Percentiles rank a stretch among this genome's conserved stretches.
phyloP scores from a whole-genome alignment of 2,113 vertebrate species.

The Sander vitreus region DNA sequence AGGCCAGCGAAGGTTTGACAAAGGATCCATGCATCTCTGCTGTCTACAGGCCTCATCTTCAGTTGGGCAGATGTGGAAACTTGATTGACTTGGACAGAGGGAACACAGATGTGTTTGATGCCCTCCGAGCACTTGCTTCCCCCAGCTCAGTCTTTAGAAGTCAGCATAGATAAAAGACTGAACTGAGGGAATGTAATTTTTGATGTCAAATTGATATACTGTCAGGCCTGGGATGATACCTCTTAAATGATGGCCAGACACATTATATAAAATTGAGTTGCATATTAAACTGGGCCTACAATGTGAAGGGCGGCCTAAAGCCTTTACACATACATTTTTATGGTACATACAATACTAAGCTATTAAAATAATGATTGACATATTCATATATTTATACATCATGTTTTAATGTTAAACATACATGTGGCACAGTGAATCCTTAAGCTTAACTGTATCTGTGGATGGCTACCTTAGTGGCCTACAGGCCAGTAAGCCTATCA shows the following conservation, averaged over 20 bases:
- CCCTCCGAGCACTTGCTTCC: conserved; percentile 21
- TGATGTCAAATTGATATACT: conserved; percentile 12
- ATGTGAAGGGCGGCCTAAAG: no score
- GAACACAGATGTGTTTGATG: conserved; percentile 37
- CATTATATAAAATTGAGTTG: no score
- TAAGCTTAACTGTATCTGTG: no score
- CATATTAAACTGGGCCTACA: no score
- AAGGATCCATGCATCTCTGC: conserved; percentile 57
- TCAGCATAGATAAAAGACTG: conserved; percentile 31
- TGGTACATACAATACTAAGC: no score
- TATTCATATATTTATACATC: no score
- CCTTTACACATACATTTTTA: no score
- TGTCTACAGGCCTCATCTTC: conserved; percentile 59
- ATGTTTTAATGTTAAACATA: no score
- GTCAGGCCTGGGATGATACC: conserved; percentile 4
- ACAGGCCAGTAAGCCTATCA: no score
- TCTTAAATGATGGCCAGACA: conserved; percentile 10
- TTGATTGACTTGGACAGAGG: conserved; percentile 37
- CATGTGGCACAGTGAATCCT: no score
- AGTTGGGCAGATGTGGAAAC: conserved; percentile 51
- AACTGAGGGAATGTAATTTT: not conserved
- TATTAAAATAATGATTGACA: no score
- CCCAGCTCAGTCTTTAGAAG: conserved; percentile 39
- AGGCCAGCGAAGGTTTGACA: conserved; percentile 59
- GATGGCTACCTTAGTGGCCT: no score